Evolutionary conservation across 2,888 invertebrate species (phyloP), one percentile per base, ranked within the genome.

Genomic region (Agrotis exclamationis): DNA sequence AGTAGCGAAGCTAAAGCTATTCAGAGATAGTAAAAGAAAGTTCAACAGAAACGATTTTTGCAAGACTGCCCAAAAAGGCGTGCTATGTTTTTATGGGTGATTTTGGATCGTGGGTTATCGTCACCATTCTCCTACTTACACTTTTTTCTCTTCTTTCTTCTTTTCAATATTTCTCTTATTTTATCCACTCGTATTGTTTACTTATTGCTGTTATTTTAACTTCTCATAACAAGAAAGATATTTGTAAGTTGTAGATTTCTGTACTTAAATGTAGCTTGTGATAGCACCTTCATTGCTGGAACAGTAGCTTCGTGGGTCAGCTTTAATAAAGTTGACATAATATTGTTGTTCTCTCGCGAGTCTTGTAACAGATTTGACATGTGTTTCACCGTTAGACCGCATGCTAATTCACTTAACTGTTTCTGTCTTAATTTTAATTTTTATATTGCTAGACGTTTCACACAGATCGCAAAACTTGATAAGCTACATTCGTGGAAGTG

Each of bases 291-390:
- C 4, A 4, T 20, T 11, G 69, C 67, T 58, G 22, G 39, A 0
- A 39, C 56, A 82, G 79, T 71, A 58, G 33, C 56, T 54, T 45
- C 62, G 59, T 66, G 72, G 59, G 65, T 56, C 74, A 76, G 80
- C 78, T 48, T 76, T 63, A 85, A 86, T 90, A 86, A 84, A 88
- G 84, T 88, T 88, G 87, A 86, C 88, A 89, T 90, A 89, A 91
- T 90, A 85, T 87, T 85, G 86, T 86, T 83, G 87, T 88, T 87
- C 22, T 20, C 62, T 88, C 86, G 87, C 59, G 50, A 73, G 67
- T 22, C 58, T 85, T 87, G 79, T 87, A 89, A 89, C 88, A 86
- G 88, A 89, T 90, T 86, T 85, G 85, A 86, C 84, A 83, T 79
- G 76, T 78, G 79, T 72, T 68, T 77, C 69, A 76, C 90, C 88